Conservation (phyloP, 2,113 vertebrate species). For the Phasianus colchicus region DNA sequence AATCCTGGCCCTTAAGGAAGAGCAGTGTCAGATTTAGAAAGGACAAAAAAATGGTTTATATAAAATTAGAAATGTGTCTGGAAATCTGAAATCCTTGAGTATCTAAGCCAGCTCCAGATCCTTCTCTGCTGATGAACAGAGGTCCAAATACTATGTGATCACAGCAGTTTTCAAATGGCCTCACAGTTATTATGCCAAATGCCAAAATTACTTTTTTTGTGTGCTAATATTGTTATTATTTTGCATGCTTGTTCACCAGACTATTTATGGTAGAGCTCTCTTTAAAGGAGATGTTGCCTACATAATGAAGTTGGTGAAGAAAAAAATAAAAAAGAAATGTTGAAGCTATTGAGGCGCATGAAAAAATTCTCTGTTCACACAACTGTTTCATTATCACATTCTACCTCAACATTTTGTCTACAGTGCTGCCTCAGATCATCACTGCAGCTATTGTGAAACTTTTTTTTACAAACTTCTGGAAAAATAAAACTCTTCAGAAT, state of each 20-base stretch:
- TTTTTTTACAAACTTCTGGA: neutral
- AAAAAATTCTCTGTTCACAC: neutral
- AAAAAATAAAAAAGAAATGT: no score
- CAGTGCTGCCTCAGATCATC: neutral
- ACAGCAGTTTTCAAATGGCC: neutral
- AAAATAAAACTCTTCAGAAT: neutral
- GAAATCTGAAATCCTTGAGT: conserved; percentile 30
- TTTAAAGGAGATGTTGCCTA: neutral
- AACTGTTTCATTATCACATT: neutral
- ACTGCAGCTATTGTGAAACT: neutral
- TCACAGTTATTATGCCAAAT: neutral
- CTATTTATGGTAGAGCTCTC: neutral
- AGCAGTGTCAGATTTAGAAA: conserved; percentile 47
- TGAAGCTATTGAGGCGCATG: neutral
- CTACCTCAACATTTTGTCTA: neutral
- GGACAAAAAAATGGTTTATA: neutral
- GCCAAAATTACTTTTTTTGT: neutral
- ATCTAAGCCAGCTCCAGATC: neutral
- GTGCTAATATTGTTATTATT: neutral
- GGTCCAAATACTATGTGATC: neutral
- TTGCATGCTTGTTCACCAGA: neutral
- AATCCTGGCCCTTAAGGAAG: conserved; percentile 49
- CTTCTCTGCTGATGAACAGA: neutral
- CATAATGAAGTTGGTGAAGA: neutral
- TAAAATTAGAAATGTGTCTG: conserved; percentile 41